Conservation (phyloP, 2,888 invertebrate species). For the Brachyptera risi region DNA sequence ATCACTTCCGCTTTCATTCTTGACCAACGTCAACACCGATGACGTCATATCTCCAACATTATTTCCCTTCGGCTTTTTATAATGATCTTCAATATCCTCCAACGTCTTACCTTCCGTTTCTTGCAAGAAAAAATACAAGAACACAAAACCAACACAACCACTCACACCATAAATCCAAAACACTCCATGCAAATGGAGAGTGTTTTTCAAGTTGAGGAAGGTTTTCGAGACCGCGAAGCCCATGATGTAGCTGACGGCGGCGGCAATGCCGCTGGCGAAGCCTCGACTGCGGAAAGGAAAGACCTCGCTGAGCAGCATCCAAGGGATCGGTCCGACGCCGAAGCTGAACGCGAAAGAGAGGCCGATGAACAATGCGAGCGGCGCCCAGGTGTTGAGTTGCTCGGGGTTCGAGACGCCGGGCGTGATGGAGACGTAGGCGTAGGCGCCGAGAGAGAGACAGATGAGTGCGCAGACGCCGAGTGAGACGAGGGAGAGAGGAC, state of each 20-base stretch:
- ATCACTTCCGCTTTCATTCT: not conserved
- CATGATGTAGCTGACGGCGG: slow-evolving; percentile 52
- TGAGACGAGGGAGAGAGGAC: slow-evolving; percentile 48
- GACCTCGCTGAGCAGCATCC: slow-evolving; percentile 55
- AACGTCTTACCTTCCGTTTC: slow-evolving; percentile 54
- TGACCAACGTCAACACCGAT: not conserved
- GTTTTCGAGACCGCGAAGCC: slow-evolving; percentile 53
- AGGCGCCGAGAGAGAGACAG: slow-evolving; percentile 47
- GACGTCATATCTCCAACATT: not conserved
- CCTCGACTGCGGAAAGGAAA: slow-evolving; percentile 49
- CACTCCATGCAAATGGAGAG: slow-evolving; percentile 48
- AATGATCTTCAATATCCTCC: slow-evolving; percentile 51
- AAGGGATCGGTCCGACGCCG: slow-evolving; percentile 48
- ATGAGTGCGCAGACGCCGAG: slow-evolving; percentile 47
- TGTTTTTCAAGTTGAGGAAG: slow-evolving; percentile 49
- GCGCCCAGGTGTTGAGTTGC: slow-evolving; percentile 34
- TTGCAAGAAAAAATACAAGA: slow-evolving; percentile 51
- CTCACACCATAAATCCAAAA: slow-evolving; percentile 50
- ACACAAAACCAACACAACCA: slow-evolving; percentile 48
- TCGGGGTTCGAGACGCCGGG: slow-evolving; percentile 17
- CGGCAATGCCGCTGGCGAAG: slow-evolving; percentile 51
- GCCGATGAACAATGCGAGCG: slow-evolving; percentile 46
- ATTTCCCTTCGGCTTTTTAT: slow-evolving; percentile 5
- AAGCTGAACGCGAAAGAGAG: slow-evolving; percentile 45
- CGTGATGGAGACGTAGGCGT: slow-evolving; percentile 42